phyloP scores from a whole-genome alignment of 2,113 vertebrate genomes.

The Phyllostomus discolor region DNA sequence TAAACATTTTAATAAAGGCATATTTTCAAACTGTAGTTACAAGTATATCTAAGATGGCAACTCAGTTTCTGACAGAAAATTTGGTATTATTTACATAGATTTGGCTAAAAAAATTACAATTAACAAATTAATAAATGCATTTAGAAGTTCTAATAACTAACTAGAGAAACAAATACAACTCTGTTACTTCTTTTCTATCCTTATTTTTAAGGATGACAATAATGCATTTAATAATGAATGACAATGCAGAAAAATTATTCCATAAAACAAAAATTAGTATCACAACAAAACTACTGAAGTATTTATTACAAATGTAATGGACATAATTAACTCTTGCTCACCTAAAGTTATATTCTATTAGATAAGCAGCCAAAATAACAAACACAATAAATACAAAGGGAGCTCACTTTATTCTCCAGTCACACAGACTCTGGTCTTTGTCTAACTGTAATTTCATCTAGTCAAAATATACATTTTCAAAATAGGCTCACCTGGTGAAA shows the following conservation, averaged over 20 bases:
- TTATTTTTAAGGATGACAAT: background rate
- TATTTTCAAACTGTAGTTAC: background rate
- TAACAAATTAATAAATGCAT: background rate
- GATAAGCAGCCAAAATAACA: background rate
- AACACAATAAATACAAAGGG: background rate
- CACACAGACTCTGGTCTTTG: background rate
- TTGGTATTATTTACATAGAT: background rate
- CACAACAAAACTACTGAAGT: background rate
- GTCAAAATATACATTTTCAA: constrained; percentile 1
- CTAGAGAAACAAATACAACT: background rate
- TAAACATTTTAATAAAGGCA: background rate
- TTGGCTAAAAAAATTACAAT: background rate
- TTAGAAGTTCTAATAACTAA: background rate
- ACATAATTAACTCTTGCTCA: background rate
- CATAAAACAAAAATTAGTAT: background rate
- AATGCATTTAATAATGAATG: background rate
- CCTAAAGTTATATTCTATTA: background rate
- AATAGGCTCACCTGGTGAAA: background rate
- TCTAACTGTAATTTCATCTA: background rate
- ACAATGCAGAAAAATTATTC: background rate
- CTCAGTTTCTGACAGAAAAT: background rate
- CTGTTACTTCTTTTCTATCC: background rate
- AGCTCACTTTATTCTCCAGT: constrained; percentile 8
- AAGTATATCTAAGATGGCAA: background rate
- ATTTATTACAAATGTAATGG: background rate